Evolutionary conservation across 1,140 invertebrate species (phyloP), one percentile per base, ranked within the genome.

Genomic region (Ylistrum balloti): DNA sequence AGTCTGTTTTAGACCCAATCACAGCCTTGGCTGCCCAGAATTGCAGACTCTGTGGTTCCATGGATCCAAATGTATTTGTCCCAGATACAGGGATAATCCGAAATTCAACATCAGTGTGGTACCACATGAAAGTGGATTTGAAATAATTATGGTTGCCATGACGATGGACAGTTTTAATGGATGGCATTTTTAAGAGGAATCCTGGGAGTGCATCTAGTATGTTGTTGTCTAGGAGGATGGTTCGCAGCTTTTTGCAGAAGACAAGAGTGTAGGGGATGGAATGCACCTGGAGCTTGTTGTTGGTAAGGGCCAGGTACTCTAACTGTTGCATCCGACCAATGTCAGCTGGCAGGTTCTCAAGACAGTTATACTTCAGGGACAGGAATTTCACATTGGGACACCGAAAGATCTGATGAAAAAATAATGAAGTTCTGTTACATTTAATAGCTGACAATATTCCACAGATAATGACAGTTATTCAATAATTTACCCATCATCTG

Each of bases 71-170:
- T 86, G 93, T 89, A 13, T 86, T 89, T 86, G 89, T 92, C n/a
- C 93, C 92, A 48, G 90, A 88, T n/a, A 95, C 90, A 15, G 94
- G 92, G 74, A 96, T 95, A 32, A 97, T 97, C 38, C 97, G 94
- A 35, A 96, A 96, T 89, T 97, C 96, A 7, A 97, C 95, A 93
- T 97, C 96, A 10, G 96, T 96, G 88, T 97, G 96, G 91, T 97
- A 97, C 97, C 97, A 97, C 96, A 97, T 97, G 91, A 97, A 97
- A 10, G 96, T 97, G 20, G 96, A 96, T 91, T 97, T 97, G 92
- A 97, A 97, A 92, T 97, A 97, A 92, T 97, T 97, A 93, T 97
- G 96, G 92, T 97, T 97, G 33, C 97, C 97, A 95, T 97, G 96
- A 32, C 97, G 96, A 95, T 97, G 96, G 17, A 97, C 96, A 32